Percentiles rank a stretch among this genome's conserved stretches.
Evolutionary conservation across 2,888 invertebrate species (phyloP).

Genomic region (Pyrrhia umbra): DNA sequence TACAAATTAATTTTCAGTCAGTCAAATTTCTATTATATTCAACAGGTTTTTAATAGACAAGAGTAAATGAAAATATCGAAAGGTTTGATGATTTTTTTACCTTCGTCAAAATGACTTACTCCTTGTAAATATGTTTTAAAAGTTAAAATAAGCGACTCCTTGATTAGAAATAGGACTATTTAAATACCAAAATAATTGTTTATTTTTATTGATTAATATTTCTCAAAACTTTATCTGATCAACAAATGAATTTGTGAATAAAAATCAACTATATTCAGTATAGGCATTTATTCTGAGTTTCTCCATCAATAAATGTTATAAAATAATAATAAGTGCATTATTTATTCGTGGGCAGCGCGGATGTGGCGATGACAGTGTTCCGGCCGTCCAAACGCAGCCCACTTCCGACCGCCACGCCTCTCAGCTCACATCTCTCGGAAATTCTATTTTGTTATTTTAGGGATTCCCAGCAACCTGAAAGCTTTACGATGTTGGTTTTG

Average conservation of each 20-base stretch:
- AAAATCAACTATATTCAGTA: not conserved
- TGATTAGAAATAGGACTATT: no score
- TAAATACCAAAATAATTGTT: no score
- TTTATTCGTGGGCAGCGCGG: constrained; percentile 69
- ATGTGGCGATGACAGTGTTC: constrained; percentile 81
- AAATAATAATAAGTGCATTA: constrained; percentile 58
- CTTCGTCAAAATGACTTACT: no score
- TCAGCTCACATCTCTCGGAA: constrained; percentile 64
- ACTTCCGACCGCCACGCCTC: constrained; percentile 73
- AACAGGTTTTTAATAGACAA: not conserved
- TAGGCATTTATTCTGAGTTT: constrained; percentile 8
- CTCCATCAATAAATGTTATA: constrained; percentile 36
- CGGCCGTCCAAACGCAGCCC: constrained; percentile 80
- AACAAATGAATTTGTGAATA: not conserved
- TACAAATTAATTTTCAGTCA: constrained; percentile 5
- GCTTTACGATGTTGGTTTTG: constrained; percentile 78
- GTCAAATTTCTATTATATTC: not conserved
- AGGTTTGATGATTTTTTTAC: no score
- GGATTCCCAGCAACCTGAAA: constrained; percentile 73
- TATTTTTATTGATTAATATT: no score
- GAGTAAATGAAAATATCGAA: not conserved
- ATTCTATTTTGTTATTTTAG: constrained; percentile 76
- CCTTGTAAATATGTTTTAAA: no score
- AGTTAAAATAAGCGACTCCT: no score
- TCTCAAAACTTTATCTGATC: not conserved